Evolutionary conservation across 2,797 vertebrate genomes (phyloP).

Genomic region (Peromyscus eremicus): DNA sequence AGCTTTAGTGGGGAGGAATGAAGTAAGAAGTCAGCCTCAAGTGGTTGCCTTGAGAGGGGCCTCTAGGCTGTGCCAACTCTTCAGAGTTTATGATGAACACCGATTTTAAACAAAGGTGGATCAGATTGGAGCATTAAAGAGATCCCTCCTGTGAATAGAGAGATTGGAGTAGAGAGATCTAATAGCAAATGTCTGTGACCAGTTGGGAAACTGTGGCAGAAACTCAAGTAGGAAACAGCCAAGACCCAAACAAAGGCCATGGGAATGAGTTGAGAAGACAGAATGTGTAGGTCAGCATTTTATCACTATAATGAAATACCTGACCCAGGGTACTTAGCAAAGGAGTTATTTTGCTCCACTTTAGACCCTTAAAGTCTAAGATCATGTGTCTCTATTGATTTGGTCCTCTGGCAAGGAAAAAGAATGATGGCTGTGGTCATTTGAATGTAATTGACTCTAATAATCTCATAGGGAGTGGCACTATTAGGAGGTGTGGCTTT

Average conservation of each 20-base stretch:
- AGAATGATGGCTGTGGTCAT: too few relatives aligned
- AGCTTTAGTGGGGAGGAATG: background rate
- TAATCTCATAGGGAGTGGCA: too few relatives aligned
- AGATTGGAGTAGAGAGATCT: background rate
- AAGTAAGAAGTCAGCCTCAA: background rate
- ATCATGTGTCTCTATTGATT: background rate
- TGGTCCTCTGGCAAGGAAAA: background rate
- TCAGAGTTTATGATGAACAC: background rate
- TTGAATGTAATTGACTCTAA: too few relatives aligned
- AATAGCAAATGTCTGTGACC: background rate
- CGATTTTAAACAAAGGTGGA: slow-evolving; percentile 5
- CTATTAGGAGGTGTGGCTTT: too few relatives aligned
- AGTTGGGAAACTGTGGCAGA: background rate
- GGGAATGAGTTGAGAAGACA: background rate
- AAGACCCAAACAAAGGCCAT: background rate
- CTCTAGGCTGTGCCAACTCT: background rate
- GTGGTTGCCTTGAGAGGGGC: background rate
- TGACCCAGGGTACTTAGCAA: background rate
- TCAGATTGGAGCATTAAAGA: background rate
- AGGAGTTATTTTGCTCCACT: background rate
- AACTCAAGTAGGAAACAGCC: slow-evolving; percentile 1
- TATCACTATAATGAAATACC: background rate
- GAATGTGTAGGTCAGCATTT: background rate
- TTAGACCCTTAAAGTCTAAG: background rate
- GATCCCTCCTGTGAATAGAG: background rate